These are phyloP conservation scores for Puffinus mauretanicus DNA, from an alignment of 2,113 vertebrate genomes.

Conservation along the genomic window DNA sequence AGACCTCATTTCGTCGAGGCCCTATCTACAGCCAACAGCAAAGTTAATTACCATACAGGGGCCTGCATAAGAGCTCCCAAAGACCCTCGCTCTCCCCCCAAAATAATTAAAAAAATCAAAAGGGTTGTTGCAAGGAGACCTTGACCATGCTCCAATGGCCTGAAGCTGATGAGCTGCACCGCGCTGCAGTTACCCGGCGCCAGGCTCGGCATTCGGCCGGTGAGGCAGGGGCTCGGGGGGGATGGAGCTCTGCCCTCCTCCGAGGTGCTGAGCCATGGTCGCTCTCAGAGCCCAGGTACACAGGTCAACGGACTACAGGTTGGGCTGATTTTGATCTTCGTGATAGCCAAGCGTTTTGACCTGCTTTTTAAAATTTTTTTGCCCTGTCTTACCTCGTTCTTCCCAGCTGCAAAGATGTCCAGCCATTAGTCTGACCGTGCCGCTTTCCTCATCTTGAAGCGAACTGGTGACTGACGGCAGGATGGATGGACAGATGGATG, in stretches of 20 bases:
- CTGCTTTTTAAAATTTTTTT: neutral
- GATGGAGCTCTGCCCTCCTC: neutral
- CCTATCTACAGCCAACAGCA: neutral
- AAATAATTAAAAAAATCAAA: neutral
- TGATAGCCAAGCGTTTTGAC: neutral
- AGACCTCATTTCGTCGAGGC: neutral
- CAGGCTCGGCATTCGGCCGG: neutral
- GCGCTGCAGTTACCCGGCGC: neutral
- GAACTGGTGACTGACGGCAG: neutral
- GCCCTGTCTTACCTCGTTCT: fast-evolving
- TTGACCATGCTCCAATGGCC: fast-evolving
- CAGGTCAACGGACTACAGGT: fast-evolving
- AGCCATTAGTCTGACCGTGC: neutral
- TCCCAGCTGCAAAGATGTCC: neutral
- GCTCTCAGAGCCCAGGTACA: fast-evolving
- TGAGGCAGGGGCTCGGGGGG: neutral
- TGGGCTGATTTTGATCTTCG: neutral
- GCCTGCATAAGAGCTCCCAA: neutral
- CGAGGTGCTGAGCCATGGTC: fast-evolving
- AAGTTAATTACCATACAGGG: too few relatives aligned
- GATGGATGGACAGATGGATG: neutral
- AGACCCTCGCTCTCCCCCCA: neutral
- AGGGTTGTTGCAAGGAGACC: neutral
- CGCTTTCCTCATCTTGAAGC: neutral
- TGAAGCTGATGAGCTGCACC: neutral